Conservation (phyloP, 2,888 invertebrate genomes). For the Acleris emargana region DNA sequence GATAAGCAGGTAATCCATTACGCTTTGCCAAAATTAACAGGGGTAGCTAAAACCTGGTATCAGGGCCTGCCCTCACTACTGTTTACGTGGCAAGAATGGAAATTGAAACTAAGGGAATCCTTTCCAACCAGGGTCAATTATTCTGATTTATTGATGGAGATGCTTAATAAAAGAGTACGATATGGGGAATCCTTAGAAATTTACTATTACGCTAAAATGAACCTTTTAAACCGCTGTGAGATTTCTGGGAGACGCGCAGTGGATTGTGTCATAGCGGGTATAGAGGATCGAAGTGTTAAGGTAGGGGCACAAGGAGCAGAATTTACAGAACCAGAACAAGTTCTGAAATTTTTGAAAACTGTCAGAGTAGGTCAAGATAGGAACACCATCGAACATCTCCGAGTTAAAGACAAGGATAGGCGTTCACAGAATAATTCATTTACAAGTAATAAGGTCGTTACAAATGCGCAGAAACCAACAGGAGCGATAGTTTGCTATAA, state of each 20-base stretch:
- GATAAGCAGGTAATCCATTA: conserved; percentile 12
- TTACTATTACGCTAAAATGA: conserved; percentile 18
- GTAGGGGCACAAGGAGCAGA: conserved; percentile 8
- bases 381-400: background rate
- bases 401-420: background rate
- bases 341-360: conserved; percentile 5
- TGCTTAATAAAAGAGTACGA: conserved; percentile 3
- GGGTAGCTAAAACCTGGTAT: conserved; percentile 19
- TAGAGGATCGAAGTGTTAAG: conserved; percentile 9
- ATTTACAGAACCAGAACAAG: conserved; percentile 2
- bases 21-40: conserved; percentile 12
- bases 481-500: conserved; percentile 3
- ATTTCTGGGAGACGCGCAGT: conserved; percentile 11
- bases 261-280: conserved; percentile 17
- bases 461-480: background rate
- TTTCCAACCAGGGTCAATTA: conserved; percentile 19
- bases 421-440: background rate
- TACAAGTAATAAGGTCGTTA: background rate
- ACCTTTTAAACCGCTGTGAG: conserved; percentile 14
- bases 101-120: conserved; percentile 8
- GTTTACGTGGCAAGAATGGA: conserved; percentile 12
- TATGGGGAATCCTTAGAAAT: conserved; percentile 12
- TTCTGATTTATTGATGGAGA: conserved; percentile 1
- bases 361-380: background rate
- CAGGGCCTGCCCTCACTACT: conserved; percentile 8